Conservation (phyloP, 2,888 invertebrate genomes). For the Yponomeuta evonymella region DNA sequence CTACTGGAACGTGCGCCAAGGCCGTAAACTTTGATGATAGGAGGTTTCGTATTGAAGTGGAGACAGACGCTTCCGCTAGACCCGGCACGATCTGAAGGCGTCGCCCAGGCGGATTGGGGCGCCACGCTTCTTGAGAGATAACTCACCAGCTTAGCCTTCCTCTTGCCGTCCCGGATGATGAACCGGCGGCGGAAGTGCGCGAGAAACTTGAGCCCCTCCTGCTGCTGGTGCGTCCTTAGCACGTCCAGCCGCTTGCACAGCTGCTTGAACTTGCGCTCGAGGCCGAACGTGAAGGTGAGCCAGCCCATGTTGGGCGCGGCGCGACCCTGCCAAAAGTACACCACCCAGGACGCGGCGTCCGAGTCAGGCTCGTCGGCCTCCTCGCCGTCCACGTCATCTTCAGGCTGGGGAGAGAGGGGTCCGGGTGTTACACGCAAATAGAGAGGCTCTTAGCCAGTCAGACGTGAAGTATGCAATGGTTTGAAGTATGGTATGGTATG, state of each 20-base stretch:
- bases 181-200: constrained; percentile 96
- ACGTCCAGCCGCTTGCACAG: constrained; percentile 79
- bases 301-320: constrained; percentile 99
- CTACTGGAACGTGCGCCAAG: too few species aligned
- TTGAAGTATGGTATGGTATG: too few species aligned
- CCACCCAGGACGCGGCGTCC: constrained; percentile 84
- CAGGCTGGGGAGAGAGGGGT: constrained; percentile 42
- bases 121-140: too few species aligned
- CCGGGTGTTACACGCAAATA: background rate
- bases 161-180: constrained; percentile 92
- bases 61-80: background rate
- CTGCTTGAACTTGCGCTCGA: constrained; percentile 63
- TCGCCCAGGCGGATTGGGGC: too few species aligned
- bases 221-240: constrained; percentile 97
- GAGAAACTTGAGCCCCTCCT: constrained; percentile 98
- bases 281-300: constrained; percentile 98
- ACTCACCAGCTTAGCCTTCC: constrained; percentile 72
- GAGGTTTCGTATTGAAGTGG: too few species aligned
- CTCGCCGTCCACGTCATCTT: constrained; percentile 58
- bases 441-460: background rate
- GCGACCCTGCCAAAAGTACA: constrained; percentile 99
- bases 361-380: constrained; percentile 72
- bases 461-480: too few species aligned
- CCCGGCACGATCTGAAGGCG: background rate
- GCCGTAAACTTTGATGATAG: too few species aligned